Conservation (phyloP, 2,888 invertebrate species). For the Hypomecis atomaria region DNA sequence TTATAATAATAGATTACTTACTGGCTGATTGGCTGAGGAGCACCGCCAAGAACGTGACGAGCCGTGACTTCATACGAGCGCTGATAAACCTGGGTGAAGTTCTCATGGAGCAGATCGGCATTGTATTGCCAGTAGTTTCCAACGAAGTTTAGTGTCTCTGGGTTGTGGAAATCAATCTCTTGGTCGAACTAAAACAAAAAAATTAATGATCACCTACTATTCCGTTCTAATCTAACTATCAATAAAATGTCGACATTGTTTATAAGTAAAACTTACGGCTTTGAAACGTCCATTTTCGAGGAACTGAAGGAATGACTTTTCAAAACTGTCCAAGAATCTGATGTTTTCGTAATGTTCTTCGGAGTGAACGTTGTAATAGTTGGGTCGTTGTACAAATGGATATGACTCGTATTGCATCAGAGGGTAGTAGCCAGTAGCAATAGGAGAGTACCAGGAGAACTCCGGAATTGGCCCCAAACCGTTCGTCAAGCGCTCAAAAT, state of each 20-base stretch:
- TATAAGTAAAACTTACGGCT: conserved; percentile 67
- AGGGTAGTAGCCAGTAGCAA: conserved; percentile 66
- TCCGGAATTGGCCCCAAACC: conserved; percentile 85
- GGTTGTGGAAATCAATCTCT: conserved; percentile 63
- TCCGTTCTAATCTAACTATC: background rate
- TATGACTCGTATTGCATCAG: conserved; percentile 52
- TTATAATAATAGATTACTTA: conserved; percentile 43
- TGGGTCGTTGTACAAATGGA: conserved; percentile 84
- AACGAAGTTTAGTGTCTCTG: conserved; percentile 81
- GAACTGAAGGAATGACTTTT: conserved; percentile 80
- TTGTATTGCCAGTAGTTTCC: conserved; percentile 85
- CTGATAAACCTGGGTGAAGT: conserved; percentile 60
- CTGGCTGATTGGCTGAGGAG: conserved; percentile 58
- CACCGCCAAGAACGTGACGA: conserved; percentile 70
- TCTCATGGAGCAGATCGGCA: conserved; percentile 72
- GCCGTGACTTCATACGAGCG: conserved; percentile 86
- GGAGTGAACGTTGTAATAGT: conserved; percentile 84
- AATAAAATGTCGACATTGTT: background rate
- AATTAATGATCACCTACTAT: background rate
- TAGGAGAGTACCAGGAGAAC: conserved; percentile 86
- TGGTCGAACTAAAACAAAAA: conserved; percentile 62
- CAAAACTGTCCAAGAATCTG: conserved; percentile 85
- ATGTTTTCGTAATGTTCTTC: conserved; percentile 77
- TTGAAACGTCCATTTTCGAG: conserved; percentile 84
- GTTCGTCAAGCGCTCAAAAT: conserved; percentile 87